Evolutionary conservation across 2,888 invertebrate genomes (phyloP).

Genomic region (Cecidostiba fungosa): DNA sequence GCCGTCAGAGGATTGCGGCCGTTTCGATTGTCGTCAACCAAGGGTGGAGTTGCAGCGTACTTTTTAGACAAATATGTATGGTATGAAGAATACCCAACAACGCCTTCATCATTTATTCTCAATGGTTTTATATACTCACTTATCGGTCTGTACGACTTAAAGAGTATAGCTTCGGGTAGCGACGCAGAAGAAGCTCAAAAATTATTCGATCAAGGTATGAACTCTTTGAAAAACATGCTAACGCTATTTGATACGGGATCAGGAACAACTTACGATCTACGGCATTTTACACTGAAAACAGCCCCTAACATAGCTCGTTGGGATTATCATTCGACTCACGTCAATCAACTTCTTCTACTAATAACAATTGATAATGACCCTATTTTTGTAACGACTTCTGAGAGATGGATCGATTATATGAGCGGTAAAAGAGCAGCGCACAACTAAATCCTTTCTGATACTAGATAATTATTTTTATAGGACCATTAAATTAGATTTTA

Average conservation of each 20-base stretch:
- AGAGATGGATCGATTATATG: conserved; percentile 97
- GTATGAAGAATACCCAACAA: conserved; percentile 99
- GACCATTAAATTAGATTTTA: conserved; percentile 26
- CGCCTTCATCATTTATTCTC: conserved; percentile 95
- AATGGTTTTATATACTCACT: conserved; percentile 99
- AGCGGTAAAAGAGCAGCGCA: conserved; percentile 96
- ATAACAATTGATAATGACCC: conserved; percentile 93
- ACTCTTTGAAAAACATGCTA: conserved; percentile 92
- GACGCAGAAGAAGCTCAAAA: conserved; percentile 87
- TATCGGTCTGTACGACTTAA: conserved; percentile 97
- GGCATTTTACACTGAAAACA: conserved; percentile 94
- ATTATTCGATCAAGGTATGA: conserved; percentile 92
- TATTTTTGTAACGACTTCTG: conserved; percentile 90
- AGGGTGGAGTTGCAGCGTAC: conserved; percentile 91
- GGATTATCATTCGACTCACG: conserved; percentile 99
- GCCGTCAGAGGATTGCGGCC: conserved; percentile 91
- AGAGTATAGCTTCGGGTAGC: conserved; percentile 87
- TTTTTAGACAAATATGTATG: conserved; percentile 94
- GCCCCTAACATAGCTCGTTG: conserved; percentile 97
- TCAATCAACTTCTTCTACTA: conserved; percentile 95
- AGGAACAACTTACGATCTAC: conserved; percentile 96
- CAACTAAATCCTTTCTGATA: conserved; percentile 83
- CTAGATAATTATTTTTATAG: conserved; percentile 59
- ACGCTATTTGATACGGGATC: conserved; percentile 97
- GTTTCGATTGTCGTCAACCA: conserved; percentile 87